These are phyloP conservation scores for Sinohyriopsis cumingii DNA, from an alignment of 2,888 invertebrate species.

Conservation along the genomic window DNA sequence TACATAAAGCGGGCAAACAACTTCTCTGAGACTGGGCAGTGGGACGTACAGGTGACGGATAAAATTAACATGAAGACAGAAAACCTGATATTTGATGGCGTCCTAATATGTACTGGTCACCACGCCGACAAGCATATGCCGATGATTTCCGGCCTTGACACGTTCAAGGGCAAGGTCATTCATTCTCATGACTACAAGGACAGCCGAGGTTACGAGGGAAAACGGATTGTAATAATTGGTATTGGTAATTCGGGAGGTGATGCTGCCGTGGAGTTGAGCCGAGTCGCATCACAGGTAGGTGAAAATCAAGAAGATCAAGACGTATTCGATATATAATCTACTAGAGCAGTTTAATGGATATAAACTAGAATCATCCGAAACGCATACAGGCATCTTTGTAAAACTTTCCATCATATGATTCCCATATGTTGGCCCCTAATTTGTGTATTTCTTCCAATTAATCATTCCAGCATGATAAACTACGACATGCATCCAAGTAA, in stretches of 20 bases:
- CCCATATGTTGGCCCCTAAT: too few species aligned
- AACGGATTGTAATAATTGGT: conserved; percentile 73
- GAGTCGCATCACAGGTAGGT: conserved; percentile 62
- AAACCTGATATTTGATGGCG: conserved; percentile 51
- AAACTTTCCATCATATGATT: too few species aligned
- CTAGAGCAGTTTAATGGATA: too few species aligned
- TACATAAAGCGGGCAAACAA: conserved; percentile 9
- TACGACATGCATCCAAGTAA: too few species aligned
- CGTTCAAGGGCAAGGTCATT: conserved; percentile 59
- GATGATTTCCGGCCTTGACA: conserved; percentile 46
- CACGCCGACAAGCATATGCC: conserved; percentile 54
- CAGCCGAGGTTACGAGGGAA: conserved; percentile 56
- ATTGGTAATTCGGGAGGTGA: conserved; percentile 74
- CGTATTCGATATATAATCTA: too few species aligned
- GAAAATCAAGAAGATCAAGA: too few species aligned
- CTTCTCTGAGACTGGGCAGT: conserved; percentile 45
- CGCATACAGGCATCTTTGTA: too few species aligned
- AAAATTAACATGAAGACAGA: conserved; percentile 39
- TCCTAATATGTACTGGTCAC: conserved; percentile 65
- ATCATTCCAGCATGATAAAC: too few species aligned
- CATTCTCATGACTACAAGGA: conserved; percentile 65
- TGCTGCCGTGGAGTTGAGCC: conserved; percentile 72
- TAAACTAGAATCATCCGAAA: too few species aligned
- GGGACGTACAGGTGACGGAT: conserved; percentile 55
- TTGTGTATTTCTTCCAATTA: too few species aligned